These are phyloP conservation scores for Drosophila neocordata DNA, from an alignment of 1,140 invertebrate species.

Conservation along the genomic window DNA sequence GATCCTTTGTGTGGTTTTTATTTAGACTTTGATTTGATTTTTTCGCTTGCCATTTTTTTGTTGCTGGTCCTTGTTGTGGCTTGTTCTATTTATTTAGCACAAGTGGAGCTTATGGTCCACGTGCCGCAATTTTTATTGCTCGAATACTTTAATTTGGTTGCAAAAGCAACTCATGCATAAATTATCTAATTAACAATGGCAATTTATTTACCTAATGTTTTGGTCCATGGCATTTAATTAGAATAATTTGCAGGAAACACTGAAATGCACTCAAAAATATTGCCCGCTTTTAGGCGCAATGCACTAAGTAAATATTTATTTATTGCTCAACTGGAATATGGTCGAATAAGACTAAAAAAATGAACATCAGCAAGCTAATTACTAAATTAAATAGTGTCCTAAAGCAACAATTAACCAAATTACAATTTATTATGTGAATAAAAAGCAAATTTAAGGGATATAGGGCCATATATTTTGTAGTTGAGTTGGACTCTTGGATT, in stretches of 20 bases:
- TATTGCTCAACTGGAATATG: conserved; percentile 29
- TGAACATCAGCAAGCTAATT: conserved; percentile 46
- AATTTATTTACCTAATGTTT: conserved; percentile 31
- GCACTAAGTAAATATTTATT: conserved; percentile 50
- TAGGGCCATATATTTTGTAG: no score
- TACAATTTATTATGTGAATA: not conserved
- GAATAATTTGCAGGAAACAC: conserved; percentile 46
- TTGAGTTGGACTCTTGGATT: no score
- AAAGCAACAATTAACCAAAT: conserved; percentile 38
- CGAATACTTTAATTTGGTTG: conserved; percentile 5
- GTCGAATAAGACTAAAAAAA: conserved; percentile 22
- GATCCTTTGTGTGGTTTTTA: conserved; percentile 71
- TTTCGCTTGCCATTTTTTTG: conserved; percentile 46
- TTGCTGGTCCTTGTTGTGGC: not conserved
- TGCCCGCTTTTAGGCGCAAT: not conserved
- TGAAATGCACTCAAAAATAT: conserved; percentile 25
- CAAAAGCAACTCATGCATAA: conserved; percentile 31
- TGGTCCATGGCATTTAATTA: conserved; percentile 59
- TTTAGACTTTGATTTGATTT: conserved; percentile 76
- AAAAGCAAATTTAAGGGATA: no score
- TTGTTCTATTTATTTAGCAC: conserved; percentile 70
- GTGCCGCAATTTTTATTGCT: conserved; percentile 17
- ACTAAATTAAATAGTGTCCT: conserved; percentile 57
- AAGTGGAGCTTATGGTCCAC: conserved; percentile 53
- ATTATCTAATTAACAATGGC: conserved; percentile 51